These are phyloP conservation scores for Leptobrachium ailaonicum DNA, from an alignment of 2,113 vertebrate genomes.

Conservation along the genomic window DNA sequence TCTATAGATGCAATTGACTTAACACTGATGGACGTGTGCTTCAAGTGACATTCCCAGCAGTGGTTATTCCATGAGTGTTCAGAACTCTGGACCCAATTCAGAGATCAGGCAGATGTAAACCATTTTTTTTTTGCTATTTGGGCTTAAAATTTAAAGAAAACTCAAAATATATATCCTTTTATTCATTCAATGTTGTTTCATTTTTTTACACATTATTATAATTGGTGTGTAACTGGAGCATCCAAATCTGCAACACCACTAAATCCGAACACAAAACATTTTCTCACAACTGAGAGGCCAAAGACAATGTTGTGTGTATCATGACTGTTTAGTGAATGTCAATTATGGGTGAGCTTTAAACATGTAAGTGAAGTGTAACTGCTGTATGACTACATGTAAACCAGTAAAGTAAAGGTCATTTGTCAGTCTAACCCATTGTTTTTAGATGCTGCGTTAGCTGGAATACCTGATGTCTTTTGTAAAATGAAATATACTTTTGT, in stretches of 20 bases:
- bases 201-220: too few species aligned
- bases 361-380: constrained; percentile 55
- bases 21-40: too few species aligned
- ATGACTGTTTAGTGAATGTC: constrained; percentile 74
- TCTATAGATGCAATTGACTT: too few species aligned
- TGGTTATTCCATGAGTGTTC: too few species aligned
- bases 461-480: constrained; percentile 82
- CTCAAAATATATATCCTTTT: too few species aligned
- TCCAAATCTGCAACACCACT: not conserved
- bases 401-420: constrained; percentile 59
- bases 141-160: too few species aligned
- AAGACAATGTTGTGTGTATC: constrained; percentile 77
- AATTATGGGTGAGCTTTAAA: constrained; percentile 65
- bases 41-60: too few species aligned
- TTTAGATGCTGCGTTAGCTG: constrained; percentile 72
- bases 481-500: constrained; percentile 79
- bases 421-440: constrained; percentile 62
- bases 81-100: too few species aligned
- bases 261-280: not conserved
- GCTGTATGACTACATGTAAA: constrained; percentile 68
- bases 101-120: too few species aligned
- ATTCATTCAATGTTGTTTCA: too few species aligned
- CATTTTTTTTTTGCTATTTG: too few species aligned
- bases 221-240: too few species aligned
- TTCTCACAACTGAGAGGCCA: constrained; percentile 56